Base-by-base conservation (phyloP, 2,888 invertebrate species). In the Heteropelma amictum region DNA sequence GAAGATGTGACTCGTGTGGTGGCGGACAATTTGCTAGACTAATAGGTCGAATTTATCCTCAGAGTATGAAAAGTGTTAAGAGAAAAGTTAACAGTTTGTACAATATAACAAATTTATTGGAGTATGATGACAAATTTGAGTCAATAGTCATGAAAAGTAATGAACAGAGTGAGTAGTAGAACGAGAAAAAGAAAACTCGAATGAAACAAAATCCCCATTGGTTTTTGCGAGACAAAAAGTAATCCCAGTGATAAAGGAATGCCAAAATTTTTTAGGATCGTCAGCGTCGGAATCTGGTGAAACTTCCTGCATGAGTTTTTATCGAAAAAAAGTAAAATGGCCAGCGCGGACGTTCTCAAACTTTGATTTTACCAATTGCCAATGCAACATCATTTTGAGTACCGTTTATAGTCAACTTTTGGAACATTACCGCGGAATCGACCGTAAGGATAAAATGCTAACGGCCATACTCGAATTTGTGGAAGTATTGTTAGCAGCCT, bases 381-480 rank as follows among this genome's bases (percentile, higher is more conserved):
- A 92, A 80, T 93, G 93, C 83, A 85, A 90, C 30, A 79, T 90
- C 8, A 93, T 93, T 72, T 85, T 93, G 49, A 88, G 89, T 26
- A 90, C 91, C 0, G 91, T 92, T 45, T 93, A 93, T 80, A 89
- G 90, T 1, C 92, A 93, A 82, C 88, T 93, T 49, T 88, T 93
- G 33, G 90, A 91, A 0, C 93, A 93, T 82, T 93, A 92, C 82
- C 90, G 90, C 51, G 92, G 92, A 51, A 92, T 92, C 91, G 92
- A 89, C 7, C 88, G 90, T 60, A 84, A 86, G n/a, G 88, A 90
- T 12, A 90, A 91, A 83, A 87, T 91, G 42, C 89, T 92, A 72
- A 90, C 91, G 58, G 91, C 91, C 0, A 91, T 92, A 80, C 79
- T 93, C 68, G 93, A 93, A 81, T 93, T 92, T 67, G 90, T 91